These are phyloP conservation scores for Gymnogyps californianus DNA, from an alignment of 2,113 vertebrate species.

Conservation along the genomic window DNA sequence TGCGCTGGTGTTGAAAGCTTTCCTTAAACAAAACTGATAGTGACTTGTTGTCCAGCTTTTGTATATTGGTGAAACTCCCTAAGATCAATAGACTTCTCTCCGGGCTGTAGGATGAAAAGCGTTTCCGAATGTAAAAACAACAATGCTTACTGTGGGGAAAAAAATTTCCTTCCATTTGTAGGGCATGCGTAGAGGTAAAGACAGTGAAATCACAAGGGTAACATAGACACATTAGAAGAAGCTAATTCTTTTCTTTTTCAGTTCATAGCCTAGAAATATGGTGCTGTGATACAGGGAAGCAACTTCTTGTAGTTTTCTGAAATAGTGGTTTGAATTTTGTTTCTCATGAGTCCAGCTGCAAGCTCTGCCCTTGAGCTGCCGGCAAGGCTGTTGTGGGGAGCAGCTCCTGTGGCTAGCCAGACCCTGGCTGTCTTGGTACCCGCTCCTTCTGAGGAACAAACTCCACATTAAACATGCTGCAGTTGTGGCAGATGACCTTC, in stretches of 20 bases:
- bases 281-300: not conserved
- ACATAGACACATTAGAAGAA: not conserved
- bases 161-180: not conserved
- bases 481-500: not conserved
- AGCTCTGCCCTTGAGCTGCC: not conserved
- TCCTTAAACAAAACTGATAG: not conserved
- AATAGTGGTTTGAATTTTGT: not conserved
- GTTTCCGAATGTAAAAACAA: not conserved
- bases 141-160: not conserved
- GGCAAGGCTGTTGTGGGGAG: not conserved
- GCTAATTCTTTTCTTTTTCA: not conserved
- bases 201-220: not conserved
- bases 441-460: not conserved
- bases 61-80: not conserved
- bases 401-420: not conserved
- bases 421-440: accelerated
- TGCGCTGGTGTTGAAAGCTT: not conserved
- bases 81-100: not conserved
- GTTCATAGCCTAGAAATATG: not conserved
- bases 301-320: not conserved
- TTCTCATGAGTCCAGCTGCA: not conserved
- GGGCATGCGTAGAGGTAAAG: not conserved
- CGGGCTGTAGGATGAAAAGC: not conserved
- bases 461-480: not conserved
- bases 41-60: not conserved